Evolutionary conservation across 2,888 invertebrate genomes (phyloP).

Genomic region (Crematogaster levior): DNA sequence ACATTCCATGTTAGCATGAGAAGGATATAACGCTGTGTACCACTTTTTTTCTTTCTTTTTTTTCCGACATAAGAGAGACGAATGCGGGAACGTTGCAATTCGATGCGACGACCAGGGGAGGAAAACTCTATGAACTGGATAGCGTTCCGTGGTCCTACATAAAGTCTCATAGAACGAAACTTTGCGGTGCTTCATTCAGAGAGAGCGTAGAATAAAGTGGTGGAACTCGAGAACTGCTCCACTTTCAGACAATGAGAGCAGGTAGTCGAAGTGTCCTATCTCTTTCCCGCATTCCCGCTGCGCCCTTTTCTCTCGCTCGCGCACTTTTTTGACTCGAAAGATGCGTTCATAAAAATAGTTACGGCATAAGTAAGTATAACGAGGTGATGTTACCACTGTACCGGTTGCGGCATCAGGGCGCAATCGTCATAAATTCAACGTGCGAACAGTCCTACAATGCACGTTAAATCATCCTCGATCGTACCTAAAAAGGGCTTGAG

Average conservation of each 20-base stretch:
- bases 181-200: constrained; percentile 77
- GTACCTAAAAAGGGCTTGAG: constrained; percentile 73
- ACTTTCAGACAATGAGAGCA: constrained; percentile 78
- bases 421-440: constrained; percentile 77
- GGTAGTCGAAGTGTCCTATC: constrained; percentile 70
- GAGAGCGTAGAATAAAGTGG: constrained; percentile 75
- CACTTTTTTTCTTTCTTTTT: neutral
- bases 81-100: constrained; percentile 48
- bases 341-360: constrained; percentile 78
- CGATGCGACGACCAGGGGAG: constrained; percentile 19
- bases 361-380: constrained; percentile 79
- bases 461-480: constrained; percentile 79
- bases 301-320: constrained; percentile 32
- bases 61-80: neutral
- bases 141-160: constrained; percentile 30
- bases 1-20: neutral
- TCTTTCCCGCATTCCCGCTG: constrained; percentile 36
- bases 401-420: constrained; percentile 57
- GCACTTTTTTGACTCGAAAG: constrained; percentile 49
- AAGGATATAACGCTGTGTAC: neutral
- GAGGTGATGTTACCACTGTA: constrained; percentile 72
- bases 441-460: constrained; percentile 78
- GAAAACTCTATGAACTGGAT: constrained; percentile 47
- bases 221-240: constrained; percentile 80
- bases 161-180: constrained; percentile 61